Evolutionary conservation across 2,113 vertebrate species (phyloP).

Genomic region (Tachysurus fulvidraco): DNA sequence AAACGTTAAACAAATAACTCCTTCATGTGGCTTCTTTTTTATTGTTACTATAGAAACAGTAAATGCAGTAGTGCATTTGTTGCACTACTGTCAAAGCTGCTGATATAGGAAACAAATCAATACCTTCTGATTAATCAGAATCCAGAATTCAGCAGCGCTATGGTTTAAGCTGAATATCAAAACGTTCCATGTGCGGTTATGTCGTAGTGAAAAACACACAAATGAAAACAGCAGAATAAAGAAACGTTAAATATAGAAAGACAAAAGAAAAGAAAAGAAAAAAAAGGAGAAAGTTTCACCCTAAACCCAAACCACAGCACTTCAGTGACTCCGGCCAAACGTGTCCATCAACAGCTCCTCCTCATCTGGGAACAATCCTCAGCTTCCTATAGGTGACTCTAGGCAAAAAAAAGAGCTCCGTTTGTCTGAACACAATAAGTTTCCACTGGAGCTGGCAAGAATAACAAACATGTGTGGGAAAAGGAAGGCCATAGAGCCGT

Average conservation of each 20-base stretch:
- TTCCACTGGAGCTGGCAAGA: constrained; percentile 30
- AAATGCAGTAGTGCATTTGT: background rate
- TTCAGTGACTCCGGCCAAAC: background rate
- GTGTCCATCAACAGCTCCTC: constrained; percentile 25
- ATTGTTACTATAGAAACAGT: background rate
- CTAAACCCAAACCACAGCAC: background rate
- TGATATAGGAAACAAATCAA: background rate
- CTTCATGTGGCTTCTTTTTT: too few species aligned
- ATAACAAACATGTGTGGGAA: constrained; percentile 52
- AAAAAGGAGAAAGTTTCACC: background rate
- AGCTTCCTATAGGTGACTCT: constrained; percentile 39
- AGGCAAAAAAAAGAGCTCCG: constrained; percentile 19
- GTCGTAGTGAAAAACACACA: background rate
- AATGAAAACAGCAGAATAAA: background rate
- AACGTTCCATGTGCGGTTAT: background rate
- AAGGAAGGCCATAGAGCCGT: constrained; percentile 36
- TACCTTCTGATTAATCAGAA: background rate
- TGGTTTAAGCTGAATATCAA: background rate
- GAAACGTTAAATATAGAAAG: background rate
- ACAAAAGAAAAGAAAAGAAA: background rate
- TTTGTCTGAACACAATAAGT: constrained; percentile 43
- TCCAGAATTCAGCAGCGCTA: background rate
- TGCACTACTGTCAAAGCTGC: background rate
- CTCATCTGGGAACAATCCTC: constrained; percentile 56
- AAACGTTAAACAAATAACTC: background rate